Base-by-base conservation (phyloP, 1,140 invertebrate genomes). In the Tetragonula clypearis region DNA sequence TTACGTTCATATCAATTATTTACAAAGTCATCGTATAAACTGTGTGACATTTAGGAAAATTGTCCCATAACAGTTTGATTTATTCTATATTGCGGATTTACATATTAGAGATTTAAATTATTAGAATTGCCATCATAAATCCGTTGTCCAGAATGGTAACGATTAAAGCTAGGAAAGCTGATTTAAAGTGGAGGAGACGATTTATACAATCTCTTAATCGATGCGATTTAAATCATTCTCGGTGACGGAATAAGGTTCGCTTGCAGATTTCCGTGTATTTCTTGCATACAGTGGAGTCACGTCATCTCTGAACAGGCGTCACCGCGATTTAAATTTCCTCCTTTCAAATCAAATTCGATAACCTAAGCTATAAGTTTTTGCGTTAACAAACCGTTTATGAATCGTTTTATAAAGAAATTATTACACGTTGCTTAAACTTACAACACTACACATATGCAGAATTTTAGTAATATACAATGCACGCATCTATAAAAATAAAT, bases 191-290 rank as follows among this genome's bases (percentile, higher is more conserved):
- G 30, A 66, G 15, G 26, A 87, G 73, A 73, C 65, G 30, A 75
- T 84, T 87, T 86, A 58, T 56, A 78, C 75, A 76, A 88, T 84
- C 78, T 75, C 66, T 88, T 87, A 84, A 88, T 88, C 86, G 73
- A 84, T 88, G 62, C 79, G 58, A 66, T 74, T 75, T 88, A 87
- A 87, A 87, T 88, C 87, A 88, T 87, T 68, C 62, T 35, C 55
- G 19, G 21, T 79, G 86, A 84, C 80, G 60, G 76, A 88, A 84
- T 87, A 75, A 84, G 80, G 76, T 53, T 87, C 62, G 75, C 75
- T 58, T 72, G 35, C 72, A 69, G 62, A 83, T 60, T 76, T 76
- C 77, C 77, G 17, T 55, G 65, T 77, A 80, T 26, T 66, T 69
- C 56, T 35, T 87, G 68, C 69, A 75, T 69, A 79, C 41, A 82